A percentile compares a stretch with the other conserved stretches of the same genome.
phyloP scores from a whole-genome alignment of 2,113 vertebrate genomes.

The Clarias macrocephalus region DNA sequence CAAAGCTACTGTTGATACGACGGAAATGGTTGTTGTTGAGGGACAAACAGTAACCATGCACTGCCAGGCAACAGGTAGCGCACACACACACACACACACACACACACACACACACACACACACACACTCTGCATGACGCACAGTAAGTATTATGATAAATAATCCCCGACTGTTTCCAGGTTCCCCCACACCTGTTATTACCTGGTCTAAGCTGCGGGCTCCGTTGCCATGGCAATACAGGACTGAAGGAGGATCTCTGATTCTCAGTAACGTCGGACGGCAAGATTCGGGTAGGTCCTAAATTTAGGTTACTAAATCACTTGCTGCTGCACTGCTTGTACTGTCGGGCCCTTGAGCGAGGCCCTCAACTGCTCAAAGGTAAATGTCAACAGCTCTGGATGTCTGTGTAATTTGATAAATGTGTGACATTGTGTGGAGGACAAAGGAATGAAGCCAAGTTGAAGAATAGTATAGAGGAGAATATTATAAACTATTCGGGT shows the following conservation, averaged over 20 bases:
- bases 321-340: neutral
- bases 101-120: neutral
- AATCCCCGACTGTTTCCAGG: conserved; percentile 65
- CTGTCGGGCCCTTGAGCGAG: neutral
- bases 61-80: conserved; percentile 82
- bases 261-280: conserved; percentile 83
- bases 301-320: neutral
- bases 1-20: conserved; percentile 65
- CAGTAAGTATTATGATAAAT: neutral
- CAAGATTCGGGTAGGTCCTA: conserved; percentile 83
- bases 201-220: conserved; percentile 93
- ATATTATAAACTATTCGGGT: no score
- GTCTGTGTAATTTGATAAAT: no score
- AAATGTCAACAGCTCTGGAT: no score
- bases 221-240: conserved; percentile 93
- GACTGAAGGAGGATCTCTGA: conserved; percentile 73
- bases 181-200: conserved; percentile 78
- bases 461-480: neutral
- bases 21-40: conserved; percentile 75
- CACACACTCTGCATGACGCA: neutral
- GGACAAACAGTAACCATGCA: conserved; percentile 79
- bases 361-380: no score
- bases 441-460: neutral
- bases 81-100: neutral
- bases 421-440: neutral